These are phyloP conservation scores for Aromia moschata DNA, from an alignment of 2,888 invertebrate species.

Conservation along the genomic window DNA sequence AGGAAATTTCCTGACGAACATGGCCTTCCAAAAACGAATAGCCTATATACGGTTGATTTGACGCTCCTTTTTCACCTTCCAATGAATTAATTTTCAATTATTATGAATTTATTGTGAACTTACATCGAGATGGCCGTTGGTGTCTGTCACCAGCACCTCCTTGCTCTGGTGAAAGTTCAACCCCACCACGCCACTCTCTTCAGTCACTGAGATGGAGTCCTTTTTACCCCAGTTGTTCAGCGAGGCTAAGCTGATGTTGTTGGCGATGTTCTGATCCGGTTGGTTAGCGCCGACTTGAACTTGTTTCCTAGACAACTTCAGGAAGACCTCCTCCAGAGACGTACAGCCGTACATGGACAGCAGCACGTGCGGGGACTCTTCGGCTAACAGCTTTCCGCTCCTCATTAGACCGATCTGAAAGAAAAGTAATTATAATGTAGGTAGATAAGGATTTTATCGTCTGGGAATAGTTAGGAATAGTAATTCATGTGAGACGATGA, in stretches of 20 bases:
- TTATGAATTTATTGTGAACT: too few species aligned
- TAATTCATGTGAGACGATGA: too few species aligned
- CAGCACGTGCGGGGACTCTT: conserved; percentile 86
- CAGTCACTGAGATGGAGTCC: conserved; percentile 84
- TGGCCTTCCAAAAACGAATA: too few species aligned
- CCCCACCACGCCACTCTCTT: conserved; percentile 87
- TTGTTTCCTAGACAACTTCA: conserved; percentile 86
- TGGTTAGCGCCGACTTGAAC: conserved; percentile 65
- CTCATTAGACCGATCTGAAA: conserved; percentile 93
- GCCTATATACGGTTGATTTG: not conserved
- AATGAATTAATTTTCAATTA: too few species aligned
- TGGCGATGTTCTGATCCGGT: conserved; percentile 72
- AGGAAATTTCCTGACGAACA: too few species aligned
- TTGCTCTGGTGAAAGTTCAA: conserved; percentile 92
- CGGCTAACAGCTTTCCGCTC: conserved; percentile 88
- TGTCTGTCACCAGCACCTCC: conserved; percentile 83
- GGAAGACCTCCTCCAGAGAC: conserved; percentile 90
- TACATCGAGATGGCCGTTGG: conserved; percentile 74
- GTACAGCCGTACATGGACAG: conserved; percentile 85
- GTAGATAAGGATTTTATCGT: too few species aligned
- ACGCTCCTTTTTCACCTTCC: not conserved
- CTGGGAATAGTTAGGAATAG: too few species aligned
- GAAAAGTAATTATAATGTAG: too few species aligned
- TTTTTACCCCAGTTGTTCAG: conserved; percentile 80
- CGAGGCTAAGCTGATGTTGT: conserved; percentile 82